Conservation (phyloP, 2,797 vertebrate species). For the Phataginus tetradactyla region DNA sequence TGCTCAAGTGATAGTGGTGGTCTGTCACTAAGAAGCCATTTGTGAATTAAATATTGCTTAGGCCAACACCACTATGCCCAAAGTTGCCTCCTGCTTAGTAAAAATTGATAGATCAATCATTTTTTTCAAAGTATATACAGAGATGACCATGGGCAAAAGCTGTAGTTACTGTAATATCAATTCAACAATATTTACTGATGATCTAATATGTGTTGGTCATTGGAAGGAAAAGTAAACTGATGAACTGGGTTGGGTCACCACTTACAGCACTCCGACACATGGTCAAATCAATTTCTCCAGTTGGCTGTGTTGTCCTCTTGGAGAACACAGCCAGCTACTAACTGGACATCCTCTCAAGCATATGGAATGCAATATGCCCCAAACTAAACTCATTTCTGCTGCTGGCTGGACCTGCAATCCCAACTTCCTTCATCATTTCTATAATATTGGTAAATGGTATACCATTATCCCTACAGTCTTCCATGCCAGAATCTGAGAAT, state of each 20-base stretch:
- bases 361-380: not conserved
- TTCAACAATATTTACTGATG: conserved; percentile 16
- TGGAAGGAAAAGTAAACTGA: conserved; percentile 13
- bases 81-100: not conserved
- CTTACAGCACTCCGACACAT: not conserved
- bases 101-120: not conserved
- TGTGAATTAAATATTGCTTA: conserved; percentile 30
- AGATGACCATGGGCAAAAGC: not conserved
- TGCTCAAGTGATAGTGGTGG: not conserved
- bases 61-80: not conserved
- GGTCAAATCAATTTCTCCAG: not conserved
- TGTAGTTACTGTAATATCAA: not conserved
- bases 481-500: not conserved
- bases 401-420: not conserved
- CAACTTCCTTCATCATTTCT: not conserved
- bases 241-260: not conserved
- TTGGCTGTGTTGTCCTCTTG: not conserved
- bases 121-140: not conserved
- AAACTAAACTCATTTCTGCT: not conserved
- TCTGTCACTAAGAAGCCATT: conserved; percentile 15
- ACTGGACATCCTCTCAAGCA: not conserved
- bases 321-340: not conserved
- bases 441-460: not conserved
- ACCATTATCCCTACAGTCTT: not conserved
- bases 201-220: not conserved